Conservation (phyloP, 2,113 vertebrate genomes). For the Stigmatopora nigra region DNA sequence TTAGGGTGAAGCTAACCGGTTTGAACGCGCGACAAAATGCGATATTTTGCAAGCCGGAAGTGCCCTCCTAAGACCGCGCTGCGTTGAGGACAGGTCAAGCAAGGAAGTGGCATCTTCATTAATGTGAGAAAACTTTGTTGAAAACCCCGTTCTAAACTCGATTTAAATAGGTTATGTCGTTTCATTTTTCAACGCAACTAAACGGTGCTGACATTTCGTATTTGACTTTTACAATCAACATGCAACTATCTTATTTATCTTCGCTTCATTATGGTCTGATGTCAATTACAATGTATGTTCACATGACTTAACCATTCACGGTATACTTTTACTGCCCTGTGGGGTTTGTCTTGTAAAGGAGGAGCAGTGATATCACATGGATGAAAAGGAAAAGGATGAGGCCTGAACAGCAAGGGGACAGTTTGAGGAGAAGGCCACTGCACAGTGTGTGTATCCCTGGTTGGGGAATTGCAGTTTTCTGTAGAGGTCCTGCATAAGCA, state of each 20-base stretch:
- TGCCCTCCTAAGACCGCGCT: not conserved
- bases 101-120: not conserved
- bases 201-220: too few relatives aligned
- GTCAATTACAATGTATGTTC: not conserved
- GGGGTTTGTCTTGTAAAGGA: not conserved
- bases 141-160: too few relatives aligned
- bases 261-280: not conserved
- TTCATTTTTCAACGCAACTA: too few relatives aligned
- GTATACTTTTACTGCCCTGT: not conserved
- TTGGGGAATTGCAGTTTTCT: slow-evolving; percentile 24
- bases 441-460: slow-evolving; percentile 6
- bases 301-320: not conserved
- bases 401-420: slow-evolving; percentile 45
- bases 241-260: not conserved
- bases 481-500: slow-evolving; percentile 32
- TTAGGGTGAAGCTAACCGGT: not conserved
- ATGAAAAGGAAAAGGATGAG: slow-evolving; percentile 64
- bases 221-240: not conserved
- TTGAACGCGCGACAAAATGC: too few relatives aligned
- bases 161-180: too few relatives aligned
- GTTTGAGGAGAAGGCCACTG: slow-evolving; percentile 36
- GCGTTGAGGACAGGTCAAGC: not conserved
- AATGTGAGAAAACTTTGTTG: not conserved
- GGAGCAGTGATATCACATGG: slow-evolving; percentile 64
- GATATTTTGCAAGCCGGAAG: not conserved